A percentile compares a stretch with the other conserved stretches of the same genome.
phyloP scores from a whole-genome alignment of 2,113 vertebrate genomes.

The Fulica atra region DNA sequence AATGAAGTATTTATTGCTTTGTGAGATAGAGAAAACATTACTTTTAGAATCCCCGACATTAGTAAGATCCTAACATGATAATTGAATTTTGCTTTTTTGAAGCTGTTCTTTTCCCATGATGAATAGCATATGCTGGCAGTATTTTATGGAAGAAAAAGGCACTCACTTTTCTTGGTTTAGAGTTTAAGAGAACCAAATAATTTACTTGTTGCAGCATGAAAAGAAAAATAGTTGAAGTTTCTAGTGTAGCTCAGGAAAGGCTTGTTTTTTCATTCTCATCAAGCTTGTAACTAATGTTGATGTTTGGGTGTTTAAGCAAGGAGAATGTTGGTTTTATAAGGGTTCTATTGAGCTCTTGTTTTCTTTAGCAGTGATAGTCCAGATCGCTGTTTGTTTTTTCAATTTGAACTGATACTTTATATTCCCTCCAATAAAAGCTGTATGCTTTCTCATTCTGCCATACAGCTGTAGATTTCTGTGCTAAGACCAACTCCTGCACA shows the following conservation, averaged over 20 bases:
- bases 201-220: not conserved
- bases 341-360: constrained; percentile 64
- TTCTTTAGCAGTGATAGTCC: constrained; percentile 64
- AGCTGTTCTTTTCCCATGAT: not conserved
- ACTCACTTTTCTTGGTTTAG: not conserved
- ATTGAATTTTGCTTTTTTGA: not conserved
- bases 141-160: not conserved
- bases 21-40: not conserved
- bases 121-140: not conserved
- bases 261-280: constrained; percentile 1
- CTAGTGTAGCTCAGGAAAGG: not conserved
- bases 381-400: constrained; percentile 48
- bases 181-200: not conserved
- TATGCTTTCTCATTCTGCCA: constrained; percentile 29
- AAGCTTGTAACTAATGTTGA: constrained; percentile 34
- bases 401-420: constrained; percentile 62
- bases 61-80: not conserved
- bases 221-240: constrained; percentile 39
- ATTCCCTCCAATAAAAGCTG: constrained; percentile 63
- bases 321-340: constrained; percentile 68
- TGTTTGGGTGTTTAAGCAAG: constrained; percentile 58
- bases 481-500: not conserved
- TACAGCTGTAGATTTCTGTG: constrained; percentile 38
- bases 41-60: not conserved
- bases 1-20: not conserved